Base-by-base conservation (phyloP, 1,140 invertebrate genomes). In the Melipona quadrifasciata region DNA sequence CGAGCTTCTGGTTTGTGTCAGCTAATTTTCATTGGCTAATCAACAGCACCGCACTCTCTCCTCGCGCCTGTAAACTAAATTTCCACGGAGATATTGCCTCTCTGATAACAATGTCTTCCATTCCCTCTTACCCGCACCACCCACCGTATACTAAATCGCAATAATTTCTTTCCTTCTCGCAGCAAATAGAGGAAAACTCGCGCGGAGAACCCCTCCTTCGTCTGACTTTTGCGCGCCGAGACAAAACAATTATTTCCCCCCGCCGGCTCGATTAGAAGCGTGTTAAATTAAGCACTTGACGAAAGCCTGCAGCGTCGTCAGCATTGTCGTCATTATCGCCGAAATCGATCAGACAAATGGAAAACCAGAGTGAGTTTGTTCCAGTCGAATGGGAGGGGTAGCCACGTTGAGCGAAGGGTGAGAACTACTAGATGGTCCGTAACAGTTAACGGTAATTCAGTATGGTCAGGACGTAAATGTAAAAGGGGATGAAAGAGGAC, bases 401-500 rank as follows among this genome's bases (percentile, higher is more conserved):
- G 47, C 31, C 19, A 19, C 2, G 47, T 39, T 82, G 85, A 89
- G 71, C 58, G 81, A 78, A 86, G 76, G 73, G 86, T 80, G 86
- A 89, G 86, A 87, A 87, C 80, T 76, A 82, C 53, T 85, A 64
- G 88, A 89, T 82, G 75, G 72, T n/a, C 76, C 72, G 83, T 87
- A 88, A 91, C 85, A 71, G 84, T 91, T 90, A 90, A 91, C 86
- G 86, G 65, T 58, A 64, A 58, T 71, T 58, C 81, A 70, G 80
- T 78, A 89, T 61, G 86, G 89, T 34, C 76, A 80, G 84, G 53
- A 75, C 61, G 81, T 87, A 87, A 47, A 82, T 57, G 83, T 55
- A 70, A 81, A 84, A 65, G 75, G 47, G 68, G 78, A 57, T 51
- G 57, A 39, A 73, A 51, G 74, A 75, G 72, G 57, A 82, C 86